Percentiles rank a stretch among this genome's conserved stretches.
Conservation (phyloP, 1,140 invertebrate genomes). For the Druon quercuslanigerum region DNA sequence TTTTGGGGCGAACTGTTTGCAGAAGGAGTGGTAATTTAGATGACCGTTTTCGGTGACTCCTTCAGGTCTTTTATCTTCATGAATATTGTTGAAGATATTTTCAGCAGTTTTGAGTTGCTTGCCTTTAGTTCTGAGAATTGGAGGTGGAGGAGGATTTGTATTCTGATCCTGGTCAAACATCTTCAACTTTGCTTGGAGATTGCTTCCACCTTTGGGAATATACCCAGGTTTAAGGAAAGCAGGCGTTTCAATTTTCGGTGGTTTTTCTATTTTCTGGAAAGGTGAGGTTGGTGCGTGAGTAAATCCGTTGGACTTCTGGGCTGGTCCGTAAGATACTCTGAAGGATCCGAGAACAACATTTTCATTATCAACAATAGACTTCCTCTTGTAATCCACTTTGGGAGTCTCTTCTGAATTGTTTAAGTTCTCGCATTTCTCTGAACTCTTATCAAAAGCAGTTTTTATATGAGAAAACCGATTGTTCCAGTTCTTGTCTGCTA, state of each 20-base stretch:
- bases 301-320: slow-evolving; percentile 57
- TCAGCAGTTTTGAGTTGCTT: slow-evolving; percentile 48
- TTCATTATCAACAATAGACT: neutral
- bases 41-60: slow-evolving; percentile 52
- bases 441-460: slow-evolving; percentile 83
- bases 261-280: slow-evolving; percentile 68
- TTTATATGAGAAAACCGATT: slow-evolving; percentile 90
- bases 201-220: slow-evolving; percentile 53
- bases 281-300: slow-evolving; percentile 69
- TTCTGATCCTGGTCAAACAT: slow-evolving; percentile 66
- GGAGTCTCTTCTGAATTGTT: neutral
- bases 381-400: slow-evolving; percentile 36
- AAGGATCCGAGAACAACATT: slow-evolving; percentile 48
- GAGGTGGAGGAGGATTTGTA: slow-evolving; percentile 38
- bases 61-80: slow-evolving; percentile 34
- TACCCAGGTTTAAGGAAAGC: slow-evolving; percentile 55
- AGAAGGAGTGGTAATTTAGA: slow-evolving; percentile 59
- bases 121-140: slow-evolving; percentile 48
- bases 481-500: slow-evolving; percentile 81
- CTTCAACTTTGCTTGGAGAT: slow-evolving; percentile 64
- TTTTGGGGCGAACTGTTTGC: slow-evolving; percentile 59
- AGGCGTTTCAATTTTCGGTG: slow-evolving; percentile 36
- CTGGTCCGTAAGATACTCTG: slow-evolving; percentile 41
- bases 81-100: slow-evolving; percentile 27
- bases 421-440: neutral